Base-by-base conservation (phyloP, 2,113 vertebrate species). In the Thalassoma bifasciatum region DNA sequence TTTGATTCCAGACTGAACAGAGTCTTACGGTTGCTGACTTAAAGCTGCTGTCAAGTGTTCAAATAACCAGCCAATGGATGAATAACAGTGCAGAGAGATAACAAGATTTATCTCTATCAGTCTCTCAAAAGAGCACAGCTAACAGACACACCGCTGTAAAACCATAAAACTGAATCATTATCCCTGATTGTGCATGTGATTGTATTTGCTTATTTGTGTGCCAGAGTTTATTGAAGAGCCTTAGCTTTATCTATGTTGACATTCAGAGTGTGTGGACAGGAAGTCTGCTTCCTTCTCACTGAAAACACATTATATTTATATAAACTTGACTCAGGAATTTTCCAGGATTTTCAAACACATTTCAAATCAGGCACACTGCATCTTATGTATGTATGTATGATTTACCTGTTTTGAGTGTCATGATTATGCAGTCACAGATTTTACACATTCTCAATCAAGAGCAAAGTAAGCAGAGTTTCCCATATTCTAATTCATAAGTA, bases 151-250 rank as follows among this genome's bases (percentile, higher is more conserved):
- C 5, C 21, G 60, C 51, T 56, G 67, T 82, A 85, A 90, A 88
- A 75, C 62, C 65, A 82, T 88, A 88, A 88, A 77, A 69, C 21
- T 17, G 12, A 37, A 69, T 87, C 58, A 75, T 44, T 40, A 22
- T 26, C 69, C 8, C 50, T 75, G 57, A 81, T 75, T 79, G 68
- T 75, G 71, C 42, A 54, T 11, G 49, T 14, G 53, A 60, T 42
- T 75, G 34, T 59, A 21, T 75, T 57, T 72, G 9, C 38, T 40
- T 11, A 11, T 40, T 40, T 40, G 38, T 13, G 30, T 30, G 30
- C 30, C 30, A 30, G 14, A 54, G 36, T 83, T 72, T 77, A 84
- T 73, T 76, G 11, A 10, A 13, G 53, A 21, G 34, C n/a, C 23
- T 36, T 16, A 56, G 10, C 17, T 2, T 40, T 67, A 52, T 54